Evolutionary conservation across 2,113 vertebrate genomes (phyloP).

Genomic region (Nestor notabilis): DNA sequence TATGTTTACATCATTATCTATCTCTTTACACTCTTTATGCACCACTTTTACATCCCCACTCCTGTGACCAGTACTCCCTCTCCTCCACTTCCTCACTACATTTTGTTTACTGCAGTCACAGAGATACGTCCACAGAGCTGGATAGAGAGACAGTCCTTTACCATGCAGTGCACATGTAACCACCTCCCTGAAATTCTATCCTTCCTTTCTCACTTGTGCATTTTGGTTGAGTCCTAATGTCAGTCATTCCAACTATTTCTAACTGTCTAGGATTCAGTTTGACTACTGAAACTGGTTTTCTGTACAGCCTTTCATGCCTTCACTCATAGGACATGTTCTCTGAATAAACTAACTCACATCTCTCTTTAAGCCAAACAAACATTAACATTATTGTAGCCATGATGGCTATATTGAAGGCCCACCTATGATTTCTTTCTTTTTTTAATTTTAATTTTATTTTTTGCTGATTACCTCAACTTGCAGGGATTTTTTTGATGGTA

Average conservation of each 20-base stretch:
- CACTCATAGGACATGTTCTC: fast-evolving
- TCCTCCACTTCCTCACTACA: neutral
- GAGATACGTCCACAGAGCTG: neutral
- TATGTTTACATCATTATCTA: neutral
- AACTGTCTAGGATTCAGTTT: neutral
- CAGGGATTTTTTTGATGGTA: neutral
- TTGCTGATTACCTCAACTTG: neutral
- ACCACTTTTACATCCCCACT: neutral
- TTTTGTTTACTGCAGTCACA: neutral
- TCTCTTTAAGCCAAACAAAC: neutral
- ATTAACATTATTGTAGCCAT: neutral
- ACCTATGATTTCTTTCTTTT: neutral
- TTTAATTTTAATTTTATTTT: neutral
- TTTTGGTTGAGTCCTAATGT: neutral
- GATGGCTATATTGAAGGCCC: neutral
- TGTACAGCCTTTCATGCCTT: neutral
- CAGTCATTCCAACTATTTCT: neutral
- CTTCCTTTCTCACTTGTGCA: neutral
- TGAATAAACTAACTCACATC: neutral
- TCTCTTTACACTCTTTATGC: neutral
- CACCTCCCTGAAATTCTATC: neutral
- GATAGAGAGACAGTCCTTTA: neutral
- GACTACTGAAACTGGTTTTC: neutral
- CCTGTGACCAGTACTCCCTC: neutral
- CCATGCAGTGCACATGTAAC: neutral